Conservation (phyloP, 2,797 vertebrate species). For the Semaprochilodus insignis region DNA sequence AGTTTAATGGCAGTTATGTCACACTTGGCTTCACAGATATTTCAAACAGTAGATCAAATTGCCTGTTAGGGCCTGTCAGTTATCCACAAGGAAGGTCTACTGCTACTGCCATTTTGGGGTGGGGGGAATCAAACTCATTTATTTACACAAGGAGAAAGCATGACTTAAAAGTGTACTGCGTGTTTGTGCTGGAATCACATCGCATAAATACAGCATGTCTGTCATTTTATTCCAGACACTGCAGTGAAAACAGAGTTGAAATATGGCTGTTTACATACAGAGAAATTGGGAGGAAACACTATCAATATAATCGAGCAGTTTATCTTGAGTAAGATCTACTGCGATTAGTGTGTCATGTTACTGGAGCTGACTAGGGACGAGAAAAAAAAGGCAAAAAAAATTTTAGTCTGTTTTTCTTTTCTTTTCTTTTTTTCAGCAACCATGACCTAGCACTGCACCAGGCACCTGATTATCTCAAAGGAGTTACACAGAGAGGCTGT, state of each 20-base stretch:
- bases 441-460: conserved; percentile 42
- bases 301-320: conserved; percentile 40
- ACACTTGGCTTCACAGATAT: conserved; percentile 42
- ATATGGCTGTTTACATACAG: conserved; percentile 40
- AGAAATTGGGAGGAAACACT: conserved; percentile 43
- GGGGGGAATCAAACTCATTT: conserved; percentile 58
- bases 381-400: conserved; percentile 42
- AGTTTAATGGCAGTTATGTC: conserved; percentile 44
- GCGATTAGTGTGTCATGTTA: conserved; percentile 59
- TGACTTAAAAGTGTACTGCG: conserved; percentile 51
- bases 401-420: conserved; percentile 20
- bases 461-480: conserved; percentile 48
- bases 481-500: conserved; percentile 52
- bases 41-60: conserved; percentile 62
- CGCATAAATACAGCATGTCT: conserved; percentile 55
- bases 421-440: conserved; percentile 60
- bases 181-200: conserved; percentile 57
- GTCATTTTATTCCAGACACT: conserved; percentile 33
- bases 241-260: conserved; percentile 45
- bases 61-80: conserved; percentile 58
- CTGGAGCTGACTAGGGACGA: conserved; percentile 51
- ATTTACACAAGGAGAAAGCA: conserved; percentile 63
- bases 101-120: conserved; percentile 54
- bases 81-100: conserved; percentile 63
- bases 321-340: conserved; percentile 49